These are phyloP conservation scores for Tinea pellionella DNA, from an alignment of 2,888 invertebrate species.

Conservation along the genomic window DNA sequence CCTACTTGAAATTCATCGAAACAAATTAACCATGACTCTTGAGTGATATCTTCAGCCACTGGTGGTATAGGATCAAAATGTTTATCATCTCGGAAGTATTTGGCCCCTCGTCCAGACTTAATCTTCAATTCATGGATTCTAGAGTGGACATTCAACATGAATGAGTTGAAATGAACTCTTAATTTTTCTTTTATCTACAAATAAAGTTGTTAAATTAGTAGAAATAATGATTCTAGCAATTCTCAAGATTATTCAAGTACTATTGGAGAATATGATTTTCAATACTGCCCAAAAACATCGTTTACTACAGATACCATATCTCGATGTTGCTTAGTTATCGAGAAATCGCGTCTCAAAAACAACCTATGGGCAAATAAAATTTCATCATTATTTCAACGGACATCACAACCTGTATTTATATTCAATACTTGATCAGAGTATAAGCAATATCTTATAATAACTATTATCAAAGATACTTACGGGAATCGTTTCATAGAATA, in stretches of 20 bases:
- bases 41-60: constrained; percentile 88
- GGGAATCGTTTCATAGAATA: constrained; percentile 82
- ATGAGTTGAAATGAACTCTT: constrained; percentile 95
- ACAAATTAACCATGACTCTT: constrained; percentile 92
- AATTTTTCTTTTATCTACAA: constrained; percentile 75
- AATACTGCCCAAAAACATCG: no score
- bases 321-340: no score
- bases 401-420: no score
- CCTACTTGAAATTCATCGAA: constrained; percentile 97
- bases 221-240: constrained; percentile 4
- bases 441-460: no score
- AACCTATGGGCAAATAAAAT: no score
- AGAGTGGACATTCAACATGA: constrained; percentile 96
- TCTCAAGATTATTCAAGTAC: not conserved
- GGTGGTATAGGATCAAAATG: constrained; percentile 94
- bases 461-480: constrained; percentile 20
- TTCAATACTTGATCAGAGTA: no score
- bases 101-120: constrained; percentile 57
- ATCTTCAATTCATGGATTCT: constrained; percentile 88
- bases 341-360: no score
- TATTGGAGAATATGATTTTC: no score
- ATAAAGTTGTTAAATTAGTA: constrained; percentile 12
- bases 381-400: no score
- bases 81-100: constrained; percentile 55
- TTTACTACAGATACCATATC: no score